Evolutionary conservation across 30 jellyfish, hydroid and myxozoan genomes (phyloP), one percentile per base, ranked within the genome.

Genomic region (Rhopilema esculentum): DNA sequence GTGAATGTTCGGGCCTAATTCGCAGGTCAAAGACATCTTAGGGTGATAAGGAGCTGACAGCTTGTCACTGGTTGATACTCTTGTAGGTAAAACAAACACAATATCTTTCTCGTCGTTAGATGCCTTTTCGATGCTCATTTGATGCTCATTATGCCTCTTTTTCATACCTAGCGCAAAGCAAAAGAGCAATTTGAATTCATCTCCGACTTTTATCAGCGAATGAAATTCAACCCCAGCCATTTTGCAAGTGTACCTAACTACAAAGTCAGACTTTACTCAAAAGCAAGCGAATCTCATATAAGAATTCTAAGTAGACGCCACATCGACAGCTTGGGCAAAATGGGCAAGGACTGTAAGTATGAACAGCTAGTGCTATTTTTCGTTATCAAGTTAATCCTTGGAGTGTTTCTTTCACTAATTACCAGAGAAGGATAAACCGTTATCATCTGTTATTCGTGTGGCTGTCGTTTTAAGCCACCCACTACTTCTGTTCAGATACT

Each of bases 281-380:
- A 84, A 71, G 97, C 89, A 50, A 91, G 97, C 83, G 97, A 80
- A 51, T 52, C 77, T 20, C 79, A 91, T 64, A 77, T 91, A 29
- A 91, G 97, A 32, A 83, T 91, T 40, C 84, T 83, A 19, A 91
- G 95, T 62, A 82, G 88, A 84, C 69, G 88, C 31, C 72, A 66
- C 40, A 77, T 91, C 49, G 97, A 91, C 84, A 71, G 97, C 40
- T 81, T 91, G 7, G 97, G 97, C 62, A 69, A 69, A 61, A 80
- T 67, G 88, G 24, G 62, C 8, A 62, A 78, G 50, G 96, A 88
- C 80, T 21, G 96, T 88, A 61, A 88, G 96, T 88, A 32, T 25
- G 22, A 40, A 12, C 57, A 2, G 6, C 12, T 40, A 40, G 57
- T 40, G 57, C 12, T 30, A 18, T 33, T 19, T 72, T 26, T 51